phyloP scores from a whole-genome alignment of 2,113 vertebrate genomes.

The Cephalophus harveyi region DNA sequence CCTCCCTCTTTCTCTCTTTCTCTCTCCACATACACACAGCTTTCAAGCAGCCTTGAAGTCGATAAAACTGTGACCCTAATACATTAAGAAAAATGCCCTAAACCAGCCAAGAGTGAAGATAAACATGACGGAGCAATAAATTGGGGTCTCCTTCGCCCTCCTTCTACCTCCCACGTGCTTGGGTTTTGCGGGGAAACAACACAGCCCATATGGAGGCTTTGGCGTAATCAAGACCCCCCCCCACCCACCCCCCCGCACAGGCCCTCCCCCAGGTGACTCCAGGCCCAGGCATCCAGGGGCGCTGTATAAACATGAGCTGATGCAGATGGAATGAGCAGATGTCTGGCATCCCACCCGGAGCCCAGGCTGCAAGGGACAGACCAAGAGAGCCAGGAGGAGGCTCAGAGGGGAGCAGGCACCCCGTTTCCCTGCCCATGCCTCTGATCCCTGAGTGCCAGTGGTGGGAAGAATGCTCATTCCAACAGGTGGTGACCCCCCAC shows the following conservation, averaged over 20 bases:
- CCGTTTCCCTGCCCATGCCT: neutral
- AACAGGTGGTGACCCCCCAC: neutral
- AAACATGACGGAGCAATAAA: constrained; percentile 68
- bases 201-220: constrained; percentile 25
- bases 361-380: constrained; percentile 14
- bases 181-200: neutral
- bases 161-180: constrained; percentile 49
- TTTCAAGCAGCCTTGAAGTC: constrained; percentile 49
- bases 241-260: neutral
- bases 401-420: neutral
- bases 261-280: constrained; percentile 56
- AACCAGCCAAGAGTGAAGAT: constrained; percentile 67
- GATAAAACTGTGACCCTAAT: constrained; percentile 67
- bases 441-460: neutral
- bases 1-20: neutral
- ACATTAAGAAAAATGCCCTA: constrained; percentile 68
- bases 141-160: constrained; percentile 53
- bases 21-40: neutral
- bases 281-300: constrained; percentile 6
- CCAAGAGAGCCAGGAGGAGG: neutral
- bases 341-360: neutral
- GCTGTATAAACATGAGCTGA: constrained; percentile 35
- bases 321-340: constrained; percentile 62
- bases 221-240: neutral
- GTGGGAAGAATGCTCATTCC: neutral